Conservation (phyloP, 2,797 vertebrate species). For the Peromyscus nudipes region DNA sequence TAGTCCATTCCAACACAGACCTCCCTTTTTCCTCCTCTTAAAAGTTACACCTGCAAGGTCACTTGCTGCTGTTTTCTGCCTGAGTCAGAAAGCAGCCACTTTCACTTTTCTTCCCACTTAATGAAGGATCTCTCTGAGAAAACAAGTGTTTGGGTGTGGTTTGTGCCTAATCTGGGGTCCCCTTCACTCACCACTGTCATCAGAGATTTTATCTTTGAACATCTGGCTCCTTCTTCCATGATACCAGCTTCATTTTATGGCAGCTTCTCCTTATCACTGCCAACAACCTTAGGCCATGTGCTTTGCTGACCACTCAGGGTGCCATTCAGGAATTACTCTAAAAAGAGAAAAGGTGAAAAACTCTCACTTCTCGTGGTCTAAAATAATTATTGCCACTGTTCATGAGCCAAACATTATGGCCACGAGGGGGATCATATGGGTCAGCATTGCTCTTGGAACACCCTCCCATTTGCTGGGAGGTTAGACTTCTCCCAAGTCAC, state of each 20-base stretch:
- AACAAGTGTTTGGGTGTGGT: background rate
- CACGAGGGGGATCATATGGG: rapidly evolving
- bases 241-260: background rate
- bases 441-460: background rate
- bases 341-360: background rate
- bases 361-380: constrained; percentile 21
- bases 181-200: background rate
- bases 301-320: background rate
- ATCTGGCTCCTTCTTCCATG: background rate
- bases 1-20: background rate
- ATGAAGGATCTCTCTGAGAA: background rate
- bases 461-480: background rate
- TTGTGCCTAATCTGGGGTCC: background rate
- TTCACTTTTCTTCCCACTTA: background rate
- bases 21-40: background rate
- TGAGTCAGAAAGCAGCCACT: background rate
- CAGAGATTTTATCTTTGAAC: background rate
- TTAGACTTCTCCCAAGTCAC: background rate
- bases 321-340: background rate
- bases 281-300: background rate
- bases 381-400: background rate
- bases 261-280: background rate
- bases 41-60: background rate
- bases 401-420: background rate
- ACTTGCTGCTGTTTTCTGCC: background rate